These are phyloP conservation scores for Fragum whitleyi DNA, from an alignment of 2,888 invertebrate genomes.

Conservation along the genomic window DNA sequence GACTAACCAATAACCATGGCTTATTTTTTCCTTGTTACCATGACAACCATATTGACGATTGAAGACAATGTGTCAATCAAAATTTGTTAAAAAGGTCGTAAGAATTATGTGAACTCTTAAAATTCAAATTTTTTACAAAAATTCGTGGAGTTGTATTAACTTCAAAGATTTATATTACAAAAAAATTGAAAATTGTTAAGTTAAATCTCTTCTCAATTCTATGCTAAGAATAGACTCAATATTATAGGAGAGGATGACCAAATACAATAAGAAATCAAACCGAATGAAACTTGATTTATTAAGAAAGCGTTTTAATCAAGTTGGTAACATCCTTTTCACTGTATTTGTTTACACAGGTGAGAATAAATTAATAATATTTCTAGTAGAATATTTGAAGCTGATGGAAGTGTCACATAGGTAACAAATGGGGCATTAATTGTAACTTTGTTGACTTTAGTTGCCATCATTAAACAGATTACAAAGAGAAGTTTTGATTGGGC, in stretches of 20 bases:
- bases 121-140: not conserved
- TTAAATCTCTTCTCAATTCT: too few species aligned
- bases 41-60: not conserved
- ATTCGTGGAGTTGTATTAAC: too few species aligned
- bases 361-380: conserved; percentile 18
- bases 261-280: too few species aligned
- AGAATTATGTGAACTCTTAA: not conserved
- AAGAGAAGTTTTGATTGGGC: too few species aligned
- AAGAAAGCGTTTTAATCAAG: too few species aligned
- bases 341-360: conserved; percentile 19
- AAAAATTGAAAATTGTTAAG: too few species aligned
- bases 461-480: not conserved
- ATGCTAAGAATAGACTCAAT: too few species aligned
- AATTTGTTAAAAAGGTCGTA: not conserved
- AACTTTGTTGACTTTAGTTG: not conserved
- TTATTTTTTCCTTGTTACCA: conserved; percentile 21
- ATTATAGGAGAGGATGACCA: too few species aligned
- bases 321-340: too few species aligned
- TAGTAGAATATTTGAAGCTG: not conserved
- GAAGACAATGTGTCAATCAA: conserved; percentile 28
- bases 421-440: not conserved
- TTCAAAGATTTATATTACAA: too few species aligned
- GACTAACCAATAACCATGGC: conserved; percentile 5
- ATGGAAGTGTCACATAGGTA: not conserved
- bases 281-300: too few species aligned